Evolutionary conservation across 2,888 invertebrate species (phyloP), one percentile per base, ranked within the genome.

Genomic region (Cyaniris semiargus): DNA sequence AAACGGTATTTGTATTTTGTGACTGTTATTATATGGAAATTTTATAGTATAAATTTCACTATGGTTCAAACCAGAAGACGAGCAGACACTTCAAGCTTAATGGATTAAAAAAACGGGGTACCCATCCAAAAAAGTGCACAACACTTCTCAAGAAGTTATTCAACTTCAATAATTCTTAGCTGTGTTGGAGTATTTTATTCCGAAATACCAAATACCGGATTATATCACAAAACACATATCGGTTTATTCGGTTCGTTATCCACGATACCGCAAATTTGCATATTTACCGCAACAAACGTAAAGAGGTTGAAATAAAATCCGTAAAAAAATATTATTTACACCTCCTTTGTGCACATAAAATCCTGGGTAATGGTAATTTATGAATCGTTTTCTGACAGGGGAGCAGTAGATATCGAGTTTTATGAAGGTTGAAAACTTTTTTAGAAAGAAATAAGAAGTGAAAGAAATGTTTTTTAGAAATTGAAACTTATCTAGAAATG

Each of bases 201-300:
- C 15, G 27, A 27, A 66, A 13, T 21, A 60, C 13, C 38, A 71
- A 13, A 38, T 31, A 44, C 1, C 71, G 13, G 71, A 1, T 71
- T 10, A 44, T 10, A 71, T 71, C 3, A 23, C 44, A 21, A 71
- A 44, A 71, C 21, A 71, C 21, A 38, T 7, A 71, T 44, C 71
- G 44, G 44, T 38, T 38, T 71, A 44, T 71, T 71, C 71, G 44
- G 38, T 71, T 71, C 71, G 71, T 71, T 71, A 71, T 71, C 71
- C 38, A 10, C 6, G 7, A 15, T n/a, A 2, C 34, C 38, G 71
- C 34, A 38, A 23, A 66, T 66, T 66, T 27, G 66, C 66, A 66
- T 66, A 66, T 66, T 66, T 66, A 66, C 66, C 21, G 27, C 66
- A 27, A 27, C 27, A 13, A 27, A 66, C 66, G 27, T 66, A 66